Evolutionary conservation across 2,113 vertebrate genomes (phyloP), one percentile per base, ranked within the genome.

Genomic region (Vulpes vulpes): DNA sequence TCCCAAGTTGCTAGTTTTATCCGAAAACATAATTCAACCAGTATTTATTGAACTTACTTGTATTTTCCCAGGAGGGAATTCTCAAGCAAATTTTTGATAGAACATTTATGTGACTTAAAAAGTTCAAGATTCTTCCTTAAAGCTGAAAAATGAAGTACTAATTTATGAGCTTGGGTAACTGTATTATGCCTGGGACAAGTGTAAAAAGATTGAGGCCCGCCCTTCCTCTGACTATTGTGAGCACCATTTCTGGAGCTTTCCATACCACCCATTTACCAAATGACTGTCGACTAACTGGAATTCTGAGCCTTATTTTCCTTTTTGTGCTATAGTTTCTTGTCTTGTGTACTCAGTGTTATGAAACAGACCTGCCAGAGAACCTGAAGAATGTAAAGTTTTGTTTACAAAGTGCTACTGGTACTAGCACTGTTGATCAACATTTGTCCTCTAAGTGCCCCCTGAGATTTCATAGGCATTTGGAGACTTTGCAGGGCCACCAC

Each of bases 41-140:
- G 43, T 96, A 65, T 83, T 97, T 97, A 38, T 67, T 93, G 35
- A 93, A 86, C 49, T 86, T 74, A 65, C 83, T 94, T 96, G 5
- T 89, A 22, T 92, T 85, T 95, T 97, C 65, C 84, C 84, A 73
- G 95, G 82, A 97, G 95, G 57, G n/a, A 65, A 84, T 88, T 93
- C 74, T 91, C 14, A 87, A 23, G 65, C 35, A 89, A 95, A 69
- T n/a, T 49, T 93, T 89, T 91, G 62, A 80, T 94, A 35, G 9
- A 91, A 88, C 55, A 78, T 90, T 81, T 79, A n/a, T 11, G 22
- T 59, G 59, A 81, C 78, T 93, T n/a, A 19, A 92, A 87, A 96
- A 90, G 38, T 87, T 78, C 53, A 95, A 79, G 43, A 51, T 64
- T 96, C 96, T 93, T 69, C 49, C 60, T 94, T 79, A 65, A 89